Percentiles rank a stretch among this genome's conserved stretches.
Conservation (phyloP, 2,797 vertebrate genomes). For the Neosilurus mollespiculum region DNA sequence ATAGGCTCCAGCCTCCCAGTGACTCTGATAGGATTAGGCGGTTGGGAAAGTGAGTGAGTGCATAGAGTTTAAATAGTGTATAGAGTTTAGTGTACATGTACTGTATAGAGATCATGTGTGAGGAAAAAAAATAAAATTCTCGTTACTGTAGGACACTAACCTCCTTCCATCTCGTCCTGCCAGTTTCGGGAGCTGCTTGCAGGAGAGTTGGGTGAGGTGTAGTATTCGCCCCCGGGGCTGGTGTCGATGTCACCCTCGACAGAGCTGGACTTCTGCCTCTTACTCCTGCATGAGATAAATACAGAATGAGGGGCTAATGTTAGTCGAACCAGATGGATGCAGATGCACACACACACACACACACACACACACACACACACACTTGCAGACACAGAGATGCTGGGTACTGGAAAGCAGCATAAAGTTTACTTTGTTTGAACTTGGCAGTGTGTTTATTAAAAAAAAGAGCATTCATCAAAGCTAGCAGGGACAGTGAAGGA, state of each 20-base stretch:
- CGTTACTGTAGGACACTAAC: constrained; percentile 65
- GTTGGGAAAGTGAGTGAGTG: too few relatives aligned
- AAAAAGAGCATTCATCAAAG: constrained; percentile 54
- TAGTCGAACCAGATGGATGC: not conserved
- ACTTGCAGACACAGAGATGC: not conserved
- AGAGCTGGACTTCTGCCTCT: constrained; percentile 95
- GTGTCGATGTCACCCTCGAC: constrained; percentile 96
- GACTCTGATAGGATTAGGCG: too few relatives aligned
- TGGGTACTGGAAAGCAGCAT: not conserved
- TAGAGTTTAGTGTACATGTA: not conserved
- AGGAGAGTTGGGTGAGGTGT: constrained; percentile 91
- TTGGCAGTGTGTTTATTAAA: constrained; percentile 48
- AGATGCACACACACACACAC: not conserved
- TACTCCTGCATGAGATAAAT: constrained; percentile 79
- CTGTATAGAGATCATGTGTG: not conserved
- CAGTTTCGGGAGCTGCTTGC: constrained; percentile 97
- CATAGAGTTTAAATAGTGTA: too few relatives aligned
- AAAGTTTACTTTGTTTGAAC: constrained; percentile 35
- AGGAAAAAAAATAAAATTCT: not conserved
- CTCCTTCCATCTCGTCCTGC: constrained; percentile 97
- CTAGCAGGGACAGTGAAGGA: constrained; percentile 24
- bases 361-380: not conserved
- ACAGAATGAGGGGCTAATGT: not conserved
- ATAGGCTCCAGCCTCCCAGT: too few relatives aligned
- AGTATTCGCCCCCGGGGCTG: constrained; percentile 94